Base-by-base conservation (phyloP, 2,113 vertebrate species). In the Monopterus albus region DNA sequence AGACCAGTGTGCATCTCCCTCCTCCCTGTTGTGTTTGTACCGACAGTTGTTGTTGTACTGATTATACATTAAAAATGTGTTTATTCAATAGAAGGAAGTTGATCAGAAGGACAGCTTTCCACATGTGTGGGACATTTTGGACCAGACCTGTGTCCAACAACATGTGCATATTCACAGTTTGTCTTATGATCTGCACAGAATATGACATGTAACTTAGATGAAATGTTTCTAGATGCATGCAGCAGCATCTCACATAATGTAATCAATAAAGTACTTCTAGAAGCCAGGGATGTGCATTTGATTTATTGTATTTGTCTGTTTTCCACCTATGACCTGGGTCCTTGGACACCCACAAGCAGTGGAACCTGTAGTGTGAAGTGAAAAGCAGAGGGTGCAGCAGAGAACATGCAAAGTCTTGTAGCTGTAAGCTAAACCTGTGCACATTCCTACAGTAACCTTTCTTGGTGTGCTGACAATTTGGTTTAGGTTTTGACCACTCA, bases 211-310 rank as follows among this genome's bases (percentile, higher is more conserved):
- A 42, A 73, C 59, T 63, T 53, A 75, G 60, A 47, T 43, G 21
- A 63, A 49, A 45, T 63, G 62, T 61, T 78, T 83, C 45, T 66
- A 78, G 73, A 52, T 81, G 78, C 81, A 81, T 87, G 78, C 52
- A 63, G 26, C 38, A 49, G 62, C 62, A n/a, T n/a, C n/a, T 57
- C 75, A 87, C 79, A 56, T 49, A n/a, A 18, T 75, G 18, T 66
- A 71, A 57, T 76, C 59, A 88, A 85, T 85, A 87, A 88, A 89
- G 59, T 65, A 56, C 28, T 75, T 80, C 59, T 61, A 78, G 73
- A 66, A 79, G 65, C 17, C 59, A 75, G 28, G 8, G 6, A 38
- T 6, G 71, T 25, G 4, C 21, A 6, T 42, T 51, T 29, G 38
- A 47, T 47, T 56, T 31, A n/a, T 68, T 72, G 31, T 31, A n/a